These are phyloP conservation scores for Bhutanitis thaidina DNA, from an alignment of 2,888 invertebrate genomes.

Conservation along the genomic window DNA sequence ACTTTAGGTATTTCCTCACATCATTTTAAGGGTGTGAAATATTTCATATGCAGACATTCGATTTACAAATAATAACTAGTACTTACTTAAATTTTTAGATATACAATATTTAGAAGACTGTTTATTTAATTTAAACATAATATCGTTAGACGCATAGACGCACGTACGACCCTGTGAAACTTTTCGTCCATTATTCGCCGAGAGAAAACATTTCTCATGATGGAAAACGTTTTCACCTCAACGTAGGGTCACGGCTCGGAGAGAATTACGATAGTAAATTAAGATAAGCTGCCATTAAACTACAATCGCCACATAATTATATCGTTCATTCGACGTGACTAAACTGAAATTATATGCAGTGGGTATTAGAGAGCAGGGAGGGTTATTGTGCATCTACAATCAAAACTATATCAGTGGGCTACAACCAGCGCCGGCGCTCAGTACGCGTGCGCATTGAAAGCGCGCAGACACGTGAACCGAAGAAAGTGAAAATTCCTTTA, in stretches of 20 bases:
- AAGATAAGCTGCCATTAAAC: constrained; percentile 64
- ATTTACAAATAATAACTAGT: too few species aligned
- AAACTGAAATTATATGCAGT: constrained; percentile 60
- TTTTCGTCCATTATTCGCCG: constrained; percentile 49
- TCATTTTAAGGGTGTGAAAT: too few species aligned
- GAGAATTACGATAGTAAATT: constrained; percentile 71
- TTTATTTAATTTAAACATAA: too few species aligned
- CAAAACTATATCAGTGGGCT: constrained; percentile 72
- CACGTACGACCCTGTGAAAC: constrained; percentile 32
- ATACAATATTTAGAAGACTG: too few species aligned
- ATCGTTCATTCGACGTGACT: constrained; percentile 74
- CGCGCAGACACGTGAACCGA: constrained; percentile 57
- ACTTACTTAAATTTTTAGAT: too few species aligned
- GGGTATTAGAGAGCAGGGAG: constrained; percentile 70
- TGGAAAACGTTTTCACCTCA: constrained; percentile 72
- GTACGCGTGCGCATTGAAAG: constrained; percentile 58
- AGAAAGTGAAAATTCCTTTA: constrained; percentile 65
- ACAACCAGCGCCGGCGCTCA: constrained; percentile 56
- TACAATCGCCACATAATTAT: constrained; percentile 74
- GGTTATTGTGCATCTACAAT: constrained; percentile 66
- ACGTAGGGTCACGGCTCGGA: constrained; percentile 67
- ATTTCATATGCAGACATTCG: too few species aligned
- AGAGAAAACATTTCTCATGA: constrained; percentile 66
- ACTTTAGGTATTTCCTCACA: too few species aligned
- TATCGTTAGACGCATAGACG: constrained; percentile 4